Conservation (phyloP, 2,797 vertebrate genomes). For the Girardinus metallicus region DNA sequence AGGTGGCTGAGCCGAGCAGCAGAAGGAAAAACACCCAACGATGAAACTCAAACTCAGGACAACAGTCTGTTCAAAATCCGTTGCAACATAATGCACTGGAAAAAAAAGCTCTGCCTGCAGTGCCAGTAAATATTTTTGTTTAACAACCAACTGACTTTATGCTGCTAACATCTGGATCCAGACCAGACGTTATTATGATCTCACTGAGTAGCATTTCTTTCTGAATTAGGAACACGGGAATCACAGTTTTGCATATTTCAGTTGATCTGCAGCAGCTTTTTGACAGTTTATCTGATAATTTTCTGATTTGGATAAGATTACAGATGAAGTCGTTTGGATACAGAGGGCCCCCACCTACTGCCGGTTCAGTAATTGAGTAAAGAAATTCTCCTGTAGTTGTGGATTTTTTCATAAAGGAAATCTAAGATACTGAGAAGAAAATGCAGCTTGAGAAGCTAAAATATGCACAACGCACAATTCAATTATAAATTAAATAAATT, state of each 20-base stretch:
- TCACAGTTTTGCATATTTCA: neutral
- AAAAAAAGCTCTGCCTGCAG: constrained; percentile 5
- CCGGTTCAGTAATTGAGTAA: neutral
- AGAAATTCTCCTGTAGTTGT: neutral
- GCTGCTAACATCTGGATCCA: neutral
- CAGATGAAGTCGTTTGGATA: too few relatives aligned
- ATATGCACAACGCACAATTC: neutral
- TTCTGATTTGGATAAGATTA: neutral
- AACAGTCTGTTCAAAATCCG: neutral
- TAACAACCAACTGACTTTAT: neutral
- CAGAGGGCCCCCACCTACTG: neutral
- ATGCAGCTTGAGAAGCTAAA: neutral
- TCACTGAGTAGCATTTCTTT: neutral
- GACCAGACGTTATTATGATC: neutral
- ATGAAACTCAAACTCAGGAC: neutral
- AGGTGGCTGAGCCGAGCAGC: neutral
- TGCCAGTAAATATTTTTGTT: constrained; percentile 3
- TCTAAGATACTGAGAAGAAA: neutral
- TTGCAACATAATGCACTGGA: neutral
- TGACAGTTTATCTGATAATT: neutral
- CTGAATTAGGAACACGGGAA: neutral
- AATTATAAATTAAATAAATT: too few relatives aligned
- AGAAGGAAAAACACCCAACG: neutral
- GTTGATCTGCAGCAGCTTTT: neutral
- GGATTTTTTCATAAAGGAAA: neutral